Evolutionary conservation across 2,113 vertebrate species (phyloP).

Genomic region (Clinocottus analis): DNA sequence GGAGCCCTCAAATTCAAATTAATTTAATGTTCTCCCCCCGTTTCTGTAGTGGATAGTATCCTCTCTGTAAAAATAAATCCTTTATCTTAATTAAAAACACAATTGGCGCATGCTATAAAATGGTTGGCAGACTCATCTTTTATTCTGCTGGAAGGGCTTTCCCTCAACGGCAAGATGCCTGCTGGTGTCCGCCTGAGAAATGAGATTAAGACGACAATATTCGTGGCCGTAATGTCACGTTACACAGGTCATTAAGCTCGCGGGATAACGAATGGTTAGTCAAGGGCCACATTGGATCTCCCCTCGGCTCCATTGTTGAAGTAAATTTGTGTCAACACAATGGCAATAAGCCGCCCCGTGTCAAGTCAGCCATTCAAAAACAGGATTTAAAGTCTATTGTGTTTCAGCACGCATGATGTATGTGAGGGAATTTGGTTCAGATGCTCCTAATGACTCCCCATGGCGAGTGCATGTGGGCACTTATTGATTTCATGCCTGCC

Average conservation of each 20-base stretch:
- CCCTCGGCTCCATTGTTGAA: conserved; percentile 52
- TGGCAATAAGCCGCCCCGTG: conserved; percentile 57
- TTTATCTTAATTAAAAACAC: conserved; percentile 16
- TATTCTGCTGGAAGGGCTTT: background rate
- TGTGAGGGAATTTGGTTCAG: conserved; percentile 70
- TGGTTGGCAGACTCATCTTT: background rate
- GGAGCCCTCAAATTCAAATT: background rate
- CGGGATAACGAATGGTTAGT: conserved; percentile 66
- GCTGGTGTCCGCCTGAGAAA: conserved; percentile 29
- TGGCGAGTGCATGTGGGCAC: conserved; percentile 53
- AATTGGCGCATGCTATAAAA: background rate
- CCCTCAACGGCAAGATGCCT: background rate
- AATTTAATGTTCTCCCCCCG: background rate
- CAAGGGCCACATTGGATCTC: conserved; percentile 59
- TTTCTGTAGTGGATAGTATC: background rate
- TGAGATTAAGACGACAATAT: conserved; percentile 52
- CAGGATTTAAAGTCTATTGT: conserved; percentile 76
- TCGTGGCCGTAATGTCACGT: conserved; percentile 59
- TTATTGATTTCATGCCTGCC: conserved; percentile 69
- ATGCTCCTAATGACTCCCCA: conserved; percentile 70
- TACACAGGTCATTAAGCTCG: conserved; percentile 72
- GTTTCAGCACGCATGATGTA: conserved; percentile 70
- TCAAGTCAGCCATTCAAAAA: conserved; percentile 71
- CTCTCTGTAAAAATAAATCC: background rate
- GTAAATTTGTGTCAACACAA: conserved; percentile 68